Evolutionary conservation across 2,797 vertebrate genomes (phyloP).

Genomic region (Lacerta viridis): DNA sequence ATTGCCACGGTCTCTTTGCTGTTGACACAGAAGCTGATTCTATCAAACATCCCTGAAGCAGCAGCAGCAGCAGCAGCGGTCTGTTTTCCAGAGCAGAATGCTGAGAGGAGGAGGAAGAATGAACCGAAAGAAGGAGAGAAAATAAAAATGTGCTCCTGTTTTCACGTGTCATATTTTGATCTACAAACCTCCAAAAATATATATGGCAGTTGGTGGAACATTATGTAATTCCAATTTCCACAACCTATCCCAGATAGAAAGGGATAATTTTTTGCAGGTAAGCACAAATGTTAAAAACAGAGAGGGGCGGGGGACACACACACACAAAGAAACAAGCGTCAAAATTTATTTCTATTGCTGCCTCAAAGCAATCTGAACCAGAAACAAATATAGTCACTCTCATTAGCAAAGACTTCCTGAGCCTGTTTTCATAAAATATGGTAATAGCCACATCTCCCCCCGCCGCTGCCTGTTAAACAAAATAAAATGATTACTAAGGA

Average conservation of each 20-base stretch:
- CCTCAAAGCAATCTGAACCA: background rate
- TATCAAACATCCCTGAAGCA: slow-evolving; percentile 25
- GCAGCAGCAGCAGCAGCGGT: slow-evolving; percentile 20
- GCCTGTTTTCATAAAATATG: slow-evolving; percentile 44
- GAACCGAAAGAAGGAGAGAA: background rate
- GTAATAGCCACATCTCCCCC: slow-evolving; percentile 16
- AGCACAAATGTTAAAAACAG: background rate
- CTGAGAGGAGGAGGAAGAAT: background rate
- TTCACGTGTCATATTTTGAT: background rate
- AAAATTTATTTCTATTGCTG: slow-evolving; percentile 21
- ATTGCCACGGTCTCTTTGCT: background rate
- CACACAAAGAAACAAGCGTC: slow-evolving; percentile 1
- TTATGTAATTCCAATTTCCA: background rate
- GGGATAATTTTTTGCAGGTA: background rate
- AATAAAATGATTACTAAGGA: slow-evolving; percentile 25
- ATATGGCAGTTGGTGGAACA: background rate
- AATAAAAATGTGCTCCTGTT: background rate
- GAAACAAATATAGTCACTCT: background rate
- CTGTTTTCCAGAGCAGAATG: background rate
- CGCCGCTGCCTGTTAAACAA: background rate
- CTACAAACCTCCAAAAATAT: background rate
- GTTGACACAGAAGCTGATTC: background rate
- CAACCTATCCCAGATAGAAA: background rate
- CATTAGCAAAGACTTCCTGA: background rate
- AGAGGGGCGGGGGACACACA: too few species aligned